phyloP scores from a whole-genome alignment of 1,140 invertebrate species.

The Heliconius congener region DNA sequence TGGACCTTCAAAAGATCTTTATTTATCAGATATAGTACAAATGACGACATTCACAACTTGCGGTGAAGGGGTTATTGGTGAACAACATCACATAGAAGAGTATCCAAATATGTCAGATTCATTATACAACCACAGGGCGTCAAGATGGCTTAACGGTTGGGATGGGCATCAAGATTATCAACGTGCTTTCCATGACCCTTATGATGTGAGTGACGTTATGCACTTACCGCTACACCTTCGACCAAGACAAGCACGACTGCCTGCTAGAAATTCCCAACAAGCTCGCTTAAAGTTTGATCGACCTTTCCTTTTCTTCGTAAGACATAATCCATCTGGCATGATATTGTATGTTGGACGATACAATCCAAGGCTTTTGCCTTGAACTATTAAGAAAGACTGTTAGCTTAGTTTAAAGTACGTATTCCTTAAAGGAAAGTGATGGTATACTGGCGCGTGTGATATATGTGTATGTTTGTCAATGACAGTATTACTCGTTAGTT shows the following conservation, averaged over 20 bases:
- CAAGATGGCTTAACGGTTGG: constrained; percentile 67
- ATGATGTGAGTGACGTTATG: constrained; percentile 83
- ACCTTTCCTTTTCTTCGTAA: constrained; percentile 92
- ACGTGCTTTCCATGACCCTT: constrained; percentile 84
- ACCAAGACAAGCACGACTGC: constrained; percentile 86
- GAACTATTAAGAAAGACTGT: constrained; percentile 72
- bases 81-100: constrained; percentile 89
- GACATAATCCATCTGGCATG: constrained; percentile 93
- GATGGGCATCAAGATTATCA: constrained; percentile 81
- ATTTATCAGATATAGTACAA: constrained; percentile 90
- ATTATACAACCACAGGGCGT: constrained; percentile 60
- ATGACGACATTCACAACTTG: constrained; percentile 90
- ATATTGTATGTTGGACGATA: constrained; percentile 92
- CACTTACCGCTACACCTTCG: constrained; percentile 84
- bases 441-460: constrained; percentile 72
- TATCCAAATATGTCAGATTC: constrained; percentile 85
- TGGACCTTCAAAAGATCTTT: constrained; percentile 86
- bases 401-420: constrained; percentile 72
- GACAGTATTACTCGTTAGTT: constrained; percentile 75
- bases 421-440: constrained; percentile 76
- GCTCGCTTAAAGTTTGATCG: constrained; percentile 89
- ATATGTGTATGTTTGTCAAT: constrained; percentile 59
- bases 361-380: constrained; percentile 89
- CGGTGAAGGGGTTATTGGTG: constrained; percentile 86
- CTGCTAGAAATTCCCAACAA: constrained; percentile 80